A percentile compares a stretch with the other conserved stretches of the same genome.
These are phyloP conservation scores for Coenonympha arcania DNA, from an alignment of 2,888 invertebrate genomes.

Conservation along the genomic window DNA sequence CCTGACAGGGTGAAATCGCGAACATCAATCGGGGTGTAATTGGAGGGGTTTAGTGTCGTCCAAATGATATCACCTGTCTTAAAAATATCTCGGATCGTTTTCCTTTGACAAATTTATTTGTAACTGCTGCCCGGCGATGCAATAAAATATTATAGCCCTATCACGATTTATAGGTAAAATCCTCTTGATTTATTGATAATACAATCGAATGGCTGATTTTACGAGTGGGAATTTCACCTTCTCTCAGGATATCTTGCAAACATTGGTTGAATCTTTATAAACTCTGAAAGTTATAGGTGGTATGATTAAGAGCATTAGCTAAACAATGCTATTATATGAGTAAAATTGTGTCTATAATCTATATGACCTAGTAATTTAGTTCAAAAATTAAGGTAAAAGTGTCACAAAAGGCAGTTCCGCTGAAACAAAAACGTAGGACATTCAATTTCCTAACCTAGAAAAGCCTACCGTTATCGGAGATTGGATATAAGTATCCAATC, in stretches of 20 bases:
- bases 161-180: constrained; percentile 14
- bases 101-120: constrained; percentile 24
- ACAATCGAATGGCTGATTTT: neutral
- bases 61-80: constrained; percentile 46
- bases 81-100: constrained; percentile 29
- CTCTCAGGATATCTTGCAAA: neutral
- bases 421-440: constrained; percentile 13
- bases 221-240: neutral
- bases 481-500: constrained; percentile 30
- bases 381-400: no score
- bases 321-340: no score
- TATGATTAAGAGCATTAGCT: no score
- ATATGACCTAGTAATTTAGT: no score
- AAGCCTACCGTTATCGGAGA: constrained; percentile 23
- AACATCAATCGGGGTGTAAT: constrained; percentile 66
- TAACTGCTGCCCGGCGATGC: constrained; percentile 17
- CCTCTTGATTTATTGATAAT: constrained; percentile 14
- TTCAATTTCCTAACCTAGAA: constrained; percentile 17
- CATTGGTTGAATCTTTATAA: neutral
- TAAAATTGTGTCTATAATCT: no score
- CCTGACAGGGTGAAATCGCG: constrained; percentile 52
- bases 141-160: constrained; percentile 20
- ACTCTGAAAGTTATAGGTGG: neutral
- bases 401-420: neutral
- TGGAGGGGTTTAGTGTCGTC: constrained; percentile 57